Conservation (phyloP, 2,113 vertebrate genomes). For the Toxotes chatareus region DNA sequence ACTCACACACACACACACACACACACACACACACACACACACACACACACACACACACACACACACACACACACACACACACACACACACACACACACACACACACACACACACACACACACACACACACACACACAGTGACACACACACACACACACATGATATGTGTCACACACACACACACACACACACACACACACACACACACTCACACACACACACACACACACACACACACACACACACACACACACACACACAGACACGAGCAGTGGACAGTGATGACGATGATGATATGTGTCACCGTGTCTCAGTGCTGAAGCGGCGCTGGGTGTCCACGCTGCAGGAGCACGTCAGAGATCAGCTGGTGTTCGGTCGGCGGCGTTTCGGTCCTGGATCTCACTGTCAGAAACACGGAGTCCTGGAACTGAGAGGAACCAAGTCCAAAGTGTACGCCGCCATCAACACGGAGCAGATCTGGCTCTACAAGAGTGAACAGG, state of each 20-base stretch:
- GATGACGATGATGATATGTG: neutral
- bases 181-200: no score
- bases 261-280: no score
- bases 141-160: neutral
- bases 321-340: conserved; percentile 89
- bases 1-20: neutral
- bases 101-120: no score
- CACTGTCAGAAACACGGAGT: conserved; percentile 89
- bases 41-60: no score
- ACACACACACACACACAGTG: no score
- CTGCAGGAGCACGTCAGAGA: conserved; percentile 92
- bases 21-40: neutral
- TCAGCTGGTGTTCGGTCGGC: conserved; percentile 85
- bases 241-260: no score
- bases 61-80: no score
- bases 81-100: neutral
- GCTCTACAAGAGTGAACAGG: conserved; percentile 98
- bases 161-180: no score
- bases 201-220: neutral
- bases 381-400: conserved; percentile 81
- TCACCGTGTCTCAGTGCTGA: conserved; percentile 82
- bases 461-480: conserved; percentile 93
- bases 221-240: neutral
- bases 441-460: conserved; percentile 91
- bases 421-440: conserved; percentile 94